Percentiles rank a stretch among this genome's conserved stretches.
phyloP scores from a whole-genome alignment of 2,888 invertebrate genomes.

The Acrobasis suavella region DNA sequence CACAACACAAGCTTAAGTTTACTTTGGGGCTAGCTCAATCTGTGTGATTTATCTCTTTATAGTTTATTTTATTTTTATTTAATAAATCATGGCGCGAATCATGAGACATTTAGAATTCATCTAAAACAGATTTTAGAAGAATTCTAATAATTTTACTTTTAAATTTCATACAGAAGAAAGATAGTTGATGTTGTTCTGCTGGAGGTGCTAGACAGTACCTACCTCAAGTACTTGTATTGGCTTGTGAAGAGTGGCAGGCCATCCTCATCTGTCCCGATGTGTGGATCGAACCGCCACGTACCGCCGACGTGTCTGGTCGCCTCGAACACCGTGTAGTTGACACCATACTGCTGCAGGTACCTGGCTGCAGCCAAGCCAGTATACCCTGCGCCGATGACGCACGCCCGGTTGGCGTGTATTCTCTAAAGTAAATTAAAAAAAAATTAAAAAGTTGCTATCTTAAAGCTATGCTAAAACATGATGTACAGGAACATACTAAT shows the following conservation, averaged over 20 bases:
- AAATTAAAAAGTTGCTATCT: neutral
- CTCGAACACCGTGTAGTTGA: constrained; percentile 85
- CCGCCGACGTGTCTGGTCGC: constrained; percentile 87
- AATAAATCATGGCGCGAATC: no score
- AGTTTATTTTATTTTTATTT: no score
- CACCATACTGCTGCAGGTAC: constrained; percentile 78
- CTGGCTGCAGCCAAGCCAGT: constrained; percentile 86
- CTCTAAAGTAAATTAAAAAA: constrained; percentile 41
- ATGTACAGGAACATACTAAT: no score
- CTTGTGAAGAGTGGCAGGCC: constrained; percentile 88
- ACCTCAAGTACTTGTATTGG: constrained; percentile 89
- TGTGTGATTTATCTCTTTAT: no score
- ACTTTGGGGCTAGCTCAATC: no score
- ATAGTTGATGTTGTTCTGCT: no score
- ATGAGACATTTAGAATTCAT: no score
- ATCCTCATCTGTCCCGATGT: constrained; percentile 83
- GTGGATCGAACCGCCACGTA: constrained; percentile 89
- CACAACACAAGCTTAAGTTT: no score
- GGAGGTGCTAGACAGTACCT: constrained; percentile 22
- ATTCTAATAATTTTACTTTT: no score
- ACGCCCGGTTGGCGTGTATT: constrained; percentile 42
- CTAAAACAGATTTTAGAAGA: no score
- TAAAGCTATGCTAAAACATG: no score
- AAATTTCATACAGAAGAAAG: no score
- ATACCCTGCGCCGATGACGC: constrained; percentile 89